Conservation (phyloP, 2,888 invertebrate species). For the Disparrhopalites patrizii region DNA sequence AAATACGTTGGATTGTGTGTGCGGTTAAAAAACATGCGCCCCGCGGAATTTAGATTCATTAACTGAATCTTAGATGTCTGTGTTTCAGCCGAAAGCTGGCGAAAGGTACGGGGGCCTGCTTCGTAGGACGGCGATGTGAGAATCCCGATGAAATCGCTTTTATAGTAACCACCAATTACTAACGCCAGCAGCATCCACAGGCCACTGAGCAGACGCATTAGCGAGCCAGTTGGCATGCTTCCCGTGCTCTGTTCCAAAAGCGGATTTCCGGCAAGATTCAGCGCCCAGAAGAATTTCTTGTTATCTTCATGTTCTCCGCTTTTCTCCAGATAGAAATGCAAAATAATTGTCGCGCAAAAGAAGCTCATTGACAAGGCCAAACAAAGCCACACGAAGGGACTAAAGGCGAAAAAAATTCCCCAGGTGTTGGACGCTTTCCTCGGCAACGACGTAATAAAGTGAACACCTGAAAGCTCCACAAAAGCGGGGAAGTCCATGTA, state of each 20-base stretch:
- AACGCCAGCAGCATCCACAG: too few relatives aligned
- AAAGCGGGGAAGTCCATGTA: slow-evolving; percentile 1
- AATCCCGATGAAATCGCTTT: not conserved
- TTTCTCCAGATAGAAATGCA: not conserved
- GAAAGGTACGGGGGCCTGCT: not conserved
- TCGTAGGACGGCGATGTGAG: not conserved
- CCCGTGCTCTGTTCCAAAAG: not conserved
- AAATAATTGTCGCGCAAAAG: not conserved
- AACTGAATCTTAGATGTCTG: not conserved
- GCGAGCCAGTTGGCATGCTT: not conserved
- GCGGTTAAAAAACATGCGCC: not conserved
- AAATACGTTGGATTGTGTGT: not conserved
- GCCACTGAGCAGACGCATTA: not conserved
- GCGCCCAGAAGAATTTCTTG: not conserved
- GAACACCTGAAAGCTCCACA: not conserved
- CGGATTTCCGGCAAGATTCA: not conserved
- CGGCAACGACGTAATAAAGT: not conserved
- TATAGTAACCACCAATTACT: too few relatives aligned
- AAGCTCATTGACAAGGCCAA: not conserved
- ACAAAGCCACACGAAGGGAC: not conserved
- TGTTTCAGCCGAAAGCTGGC: not conserved
- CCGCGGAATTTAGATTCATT: not conserved
- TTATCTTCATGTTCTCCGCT: not conserved
- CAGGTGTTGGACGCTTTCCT: not conserved
- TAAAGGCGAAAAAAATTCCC: not conserved